Evolutionary conservation across 2,888 invertebrate genomes (phyloP).

Genomic region (Gordius sp.): DNA sequence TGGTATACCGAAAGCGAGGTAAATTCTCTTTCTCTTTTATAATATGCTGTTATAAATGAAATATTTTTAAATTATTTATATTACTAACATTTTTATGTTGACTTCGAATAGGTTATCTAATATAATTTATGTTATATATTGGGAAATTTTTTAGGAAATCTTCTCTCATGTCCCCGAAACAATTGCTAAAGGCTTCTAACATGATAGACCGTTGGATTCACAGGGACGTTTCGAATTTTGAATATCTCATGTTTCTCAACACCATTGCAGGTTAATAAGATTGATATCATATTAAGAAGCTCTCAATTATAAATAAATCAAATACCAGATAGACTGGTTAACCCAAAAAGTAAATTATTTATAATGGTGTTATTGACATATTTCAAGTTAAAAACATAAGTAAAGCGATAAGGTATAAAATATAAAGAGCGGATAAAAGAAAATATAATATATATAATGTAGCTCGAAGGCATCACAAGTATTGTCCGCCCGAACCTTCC

Average conservation of each 20-base stretch:
- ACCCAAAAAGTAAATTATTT: too few species aligned
- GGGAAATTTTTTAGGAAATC: slow-evolving; percentile 58
- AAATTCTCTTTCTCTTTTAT: too few species aligned
- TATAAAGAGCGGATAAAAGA: too few species aligned
- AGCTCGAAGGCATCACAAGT: too few species aligned
- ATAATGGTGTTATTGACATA: too few species aligned
- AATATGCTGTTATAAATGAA: slow-evolving; percentile 7
- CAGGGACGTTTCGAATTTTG: slow-evolving; percentile 94
- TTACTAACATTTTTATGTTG: background rate
- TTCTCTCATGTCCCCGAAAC: slow-evolving; percentile 91
- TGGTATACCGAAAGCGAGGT: slow-evolving; percentile 88
- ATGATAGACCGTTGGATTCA: slow-evolving; percentile 99
- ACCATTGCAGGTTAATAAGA: slow-evolving; percentile 92
- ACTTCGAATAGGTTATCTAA: background rate
- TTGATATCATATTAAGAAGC: too few species aligned
- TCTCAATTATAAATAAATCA: too few species aligned
- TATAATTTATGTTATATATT: background rate
- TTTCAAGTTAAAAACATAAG: too few species aligned
- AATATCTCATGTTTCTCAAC: slow-evolving; percentile 98
- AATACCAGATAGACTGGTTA: too few species aligned
- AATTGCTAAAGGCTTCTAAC: slow-evolving; percentile 91
- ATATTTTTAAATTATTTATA: slow-evolving; percentile 12
- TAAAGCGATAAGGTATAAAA: too few species aligned
- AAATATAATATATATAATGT: too few species aligned
- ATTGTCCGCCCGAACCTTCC: too few species aligned